Evolutionary conservation across 2,888 invertebrate genomes (phyloP), one percentile per base, ranked within the genome.

Genomic region (Poecilobothrus nobilitatus): DNA sequence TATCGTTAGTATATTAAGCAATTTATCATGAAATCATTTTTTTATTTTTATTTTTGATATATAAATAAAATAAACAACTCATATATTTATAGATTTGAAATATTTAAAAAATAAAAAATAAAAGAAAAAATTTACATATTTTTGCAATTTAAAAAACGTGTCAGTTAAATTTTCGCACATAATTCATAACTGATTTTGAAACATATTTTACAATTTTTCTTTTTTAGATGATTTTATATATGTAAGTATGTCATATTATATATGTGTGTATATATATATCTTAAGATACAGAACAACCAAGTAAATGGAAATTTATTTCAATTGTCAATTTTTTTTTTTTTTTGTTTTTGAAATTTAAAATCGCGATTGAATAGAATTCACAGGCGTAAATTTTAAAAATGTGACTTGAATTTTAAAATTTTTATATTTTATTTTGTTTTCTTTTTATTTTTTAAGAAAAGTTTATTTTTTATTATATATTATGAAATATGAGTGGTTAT

Each of bases 101-200:
- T 15, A 53, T n/a, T 53, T 6, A 53, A 27, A 27, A 27, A 27
- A 27, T 53, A 6, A 53, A n/a, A n/a, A n/a, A n/a, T n/a, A n/a
- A n/a, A 37, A 37, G 10, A n/a, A n/a, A n/a, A 37, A 53, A 53
- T 53, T 53, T 53, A 53, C 53, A 53, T 53, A 53, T 53, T 53
- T 53, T 53, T 53, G 18, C 53, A 53, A 53, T 53, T 53, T 53
- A 69, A 66, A 69, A 66, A 67, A 69, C 69, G 69, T 69, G 69
- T 44, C 69, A 66, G 68, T 27, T 67, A 68, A 53, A 69, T 69
- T 69, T 69, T 69, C 69, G 53, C 69, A 69, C 69, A 69, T 69
- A 67, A 66, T 69, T 69, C 68, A 69, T 68, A 67, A 53, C 6
- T 53, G 8, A 37, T 37, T 37, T 37, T 12, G 12, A 37, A 53